Base-by-base conservation (phyloP, 2,113 vertebrate species). In the Mugil cephalus region DNA sequence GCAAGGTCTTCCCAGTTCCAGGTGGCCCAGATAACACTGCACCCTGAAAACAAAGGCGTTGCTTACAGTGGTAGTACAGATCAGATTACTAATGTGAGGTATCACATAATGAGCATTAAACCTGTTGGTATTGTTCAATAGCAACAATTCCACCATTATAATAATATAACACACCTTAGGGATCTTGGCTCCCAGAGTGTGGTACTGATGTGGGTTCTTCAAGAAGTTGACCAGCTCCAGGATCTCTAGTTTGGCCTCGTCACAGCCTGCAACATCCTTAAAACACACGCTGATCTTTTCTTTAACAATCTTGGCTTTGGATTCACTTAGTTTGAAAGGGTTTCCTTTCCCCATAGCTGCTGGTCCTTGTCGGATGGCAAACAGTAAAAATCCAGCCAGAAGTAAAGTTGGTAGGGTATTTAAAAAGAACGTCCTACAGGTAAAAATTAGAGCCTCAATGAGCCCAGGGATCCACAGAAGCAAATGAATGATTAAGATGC, bases 151-250 rank as follows among this genome's bases (percentile, higher is more conserved):
- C 14, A 14, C 45, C 45, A n/a, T 19, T 21, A 12, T 10, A 11
- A 64, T 39, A 10, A 47, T 14, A 19, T 35, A 4, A 15, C 51
- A 42, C 89, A 98, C 97, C 95, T 98, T 99, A 51, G 97, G 97
- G 69, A 98, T 98, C 93, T 97, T 99, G 86, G 98, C 98, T 88
- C 98, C 98, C 17, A 99, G 91, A 79, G 97, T 94, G 80, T 96
- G 92, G 79, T 98, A 99, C 53, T 97, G 96, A 83, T 91, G 95
- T 43, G 98, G 97, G 79, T 97, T 97, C 92, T 97, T 97, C 65
- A 99, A 87, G 69, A 98, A 97, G 88, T 97, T 99, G 34, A 99
- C 96, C 38, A 99, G 96, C 87, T 99, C 98, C 95, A 99, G 95
- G 84, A 99, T 97, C 80, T 99, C 98, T 71, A 97, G 82, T 88